phyloP scores from a whole-genome alignment of 2,113 vertebrate species.

The Stigmatopora nigra region DNA sequence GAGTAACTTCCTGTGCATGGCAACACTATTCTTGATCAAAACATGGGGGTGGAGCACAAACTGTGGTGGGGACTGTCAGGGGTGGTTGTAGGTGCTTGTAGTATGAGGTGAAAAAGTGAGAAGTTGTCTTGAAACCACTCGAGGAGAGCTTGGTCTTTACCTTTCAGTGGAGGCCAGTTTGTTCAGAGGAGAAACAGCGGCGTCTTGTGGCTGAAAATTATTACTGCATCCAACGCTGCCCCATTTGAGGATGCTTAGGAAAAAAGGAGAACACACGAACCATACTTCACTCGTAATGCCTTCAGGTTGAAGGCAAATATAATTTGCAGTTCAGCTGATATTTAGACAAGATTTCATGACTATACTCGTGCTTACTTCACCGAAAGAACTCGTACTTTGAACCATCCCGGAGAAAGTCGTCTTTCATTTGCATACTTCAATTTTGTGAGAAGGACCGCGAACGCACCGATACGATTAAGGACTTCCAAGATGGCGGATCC shows the following conservation, averaged over 20 bases:
- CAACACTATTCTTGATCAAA: constrained; percentile 18
- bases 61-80: constrained; percentile 15
- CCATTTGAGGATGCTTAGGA: not conserved
- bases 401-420: not conserved
- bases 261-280: not conserved
- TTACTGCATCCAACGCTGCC: not conserved
- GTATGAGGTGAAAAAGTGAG: not conserved
- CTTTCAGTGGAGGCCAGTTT: not conserved
- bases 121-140: not conserved
- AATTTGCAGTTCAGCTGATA: not conserved
- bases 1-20: constrained; percentile 64
- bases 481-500: constrained; percentile 69
- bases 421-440: not conserved
- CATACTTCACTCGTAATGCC: not conserved
- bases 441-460: constrained; percentile 9
- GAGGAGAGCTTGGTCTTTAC: not conserved
- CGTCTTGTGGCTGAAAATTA: constrained; percentile 18
- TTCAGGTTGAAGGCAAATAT: not conserved
- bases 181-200: constrained; percentile 28
- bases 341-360: not conserved
- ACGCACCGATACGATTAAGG: constrained; percentile 18
- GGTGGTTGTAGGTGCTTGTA: not conserved
- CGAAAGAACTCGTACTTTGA: not conserved
- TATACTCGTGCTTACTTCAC: not conserved
- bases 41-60: constrained; percentile 31